These are phyloP conservation scores for Lottia gigantea DNA, from an alignment of 2,888 invertebrate genomes.

Conservation along the genomic window DNA sequence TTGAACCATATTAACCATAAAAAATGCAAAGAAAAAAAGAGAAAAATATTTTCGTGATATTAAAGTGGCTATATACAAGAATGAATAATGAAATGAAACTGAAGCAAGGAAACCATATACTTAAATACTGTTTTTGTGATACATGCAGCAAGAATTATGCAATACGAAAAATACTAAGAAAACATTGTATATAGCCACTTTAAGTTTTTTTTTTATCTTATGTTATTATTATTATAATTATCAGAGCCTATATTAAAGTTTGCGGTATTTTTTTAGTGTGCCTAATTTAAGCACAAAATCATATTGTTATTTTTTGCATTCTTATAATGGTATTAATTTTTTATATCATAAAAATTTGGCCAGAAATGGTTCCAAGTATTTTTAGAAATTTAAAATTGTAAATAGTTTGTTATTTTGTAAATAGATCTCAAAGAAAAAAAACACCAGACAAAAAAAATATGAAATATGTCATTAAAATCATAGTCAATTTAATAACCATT, in stretches of 20 bases:
- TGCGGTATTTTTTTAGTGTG: conserved; percentile 11
- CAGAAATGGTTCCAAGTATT: conserved; percentile 18
- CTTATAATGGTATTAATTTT: conserved; percentile 11
- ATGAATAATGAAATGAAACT: too few species aligned
- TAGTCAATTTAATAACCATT: conserved; percentile 9
- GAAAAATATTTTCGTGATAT: too few species aligned
- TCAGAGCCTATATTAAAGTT: conserved; percentile 9
- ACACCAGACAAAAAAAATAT: not conserved
- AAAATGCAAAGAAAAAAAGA: not conserved
- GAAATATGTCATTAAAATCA: not conserved
- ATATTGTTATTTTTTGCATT: conserved; percentile 11
- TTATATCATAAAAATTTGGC: not conserved
- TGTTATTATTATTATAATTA: not conserved
- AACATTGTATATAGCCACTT: too few species aligned
- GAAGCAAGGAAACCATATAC: too few species aligned
- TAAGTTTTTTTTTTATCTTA: not conserved
- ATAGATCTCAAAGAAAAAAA: conserved; percentile 23
- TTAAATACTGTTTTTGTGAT: too few species aligned
- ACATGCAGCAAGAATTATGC: too few species aligned
- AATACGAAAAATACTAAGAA: too few species aligned
- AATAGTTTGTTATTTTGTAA: conserved; percentile 24
- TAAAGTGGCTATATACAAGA: too few species aligned
- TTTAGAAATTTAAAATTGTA: conserved; percentile 22
- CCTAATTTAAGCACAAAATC: conserved; percentile 3
- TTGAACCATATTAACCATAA: not conserved